Evolutionary conservation across 1,140 invertebrate genomes (phyloP), one percentile per base, ranked within the genome.

Genomic region (Lanistes nyassanus): DNA sequence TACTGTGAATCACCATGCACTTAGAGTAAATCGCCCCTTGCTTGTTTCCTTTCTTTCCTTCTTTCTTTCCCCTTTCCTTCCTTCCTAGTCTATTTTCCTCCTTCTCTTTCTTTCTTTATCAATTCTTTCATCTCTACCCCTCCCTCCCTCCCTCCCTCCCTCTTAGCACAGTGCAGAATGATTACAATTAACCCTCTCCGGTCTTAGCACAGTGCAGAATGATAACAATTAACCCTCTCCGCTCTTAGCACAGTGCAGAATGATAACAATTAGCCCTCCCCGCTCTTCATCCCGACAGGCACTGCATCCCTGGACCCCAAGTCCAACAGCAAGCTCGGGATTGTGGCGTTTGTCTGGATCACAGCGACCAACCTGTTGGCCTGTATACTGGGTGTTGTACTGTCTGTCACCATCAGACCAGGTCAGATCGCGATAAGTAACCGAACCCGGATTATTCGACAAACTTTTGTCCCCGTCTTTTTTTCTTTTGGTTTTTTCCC

Each of bases 371-470:
- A 75, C 39, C 42, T 56, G 1, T 23, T 76, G 31, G 74, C 69
- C 29, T 70, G 42, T 76, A 74, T 83, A 21, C 36, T 84, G 21
- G 89, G 96, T 47, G 96, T 98, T 79, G 93, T 96, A 78, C 90
- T 98, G 4, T 95, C 96, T 29, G 91, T 94, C 23, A 93, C 93
- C 21, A 95, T 98, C 83, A 92, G 94, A 85, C 97, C 97, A 21
- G 97, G 97, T 31, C 90, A 83, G 69, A 75, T 5, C 9, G 31
- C 19, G 29, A 19, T 21, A 5, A 9, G 3, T 0, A 51, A 56
- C 42, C 42, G 42, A 47, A 47, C 42, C 19, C 19, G 9, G 42
- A 47, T 47, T n/a, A n/a, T n/a, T n/a, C n/a, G n/a, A n/a, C n/a
- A n/a, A n/a, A n/a, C n/a, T n/a, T n/a, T n/a, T 53, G 26, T 69